Conservation (phyloP, 1,140 invertebrate genomes). For the Palaemon carinicauda region DNA sequence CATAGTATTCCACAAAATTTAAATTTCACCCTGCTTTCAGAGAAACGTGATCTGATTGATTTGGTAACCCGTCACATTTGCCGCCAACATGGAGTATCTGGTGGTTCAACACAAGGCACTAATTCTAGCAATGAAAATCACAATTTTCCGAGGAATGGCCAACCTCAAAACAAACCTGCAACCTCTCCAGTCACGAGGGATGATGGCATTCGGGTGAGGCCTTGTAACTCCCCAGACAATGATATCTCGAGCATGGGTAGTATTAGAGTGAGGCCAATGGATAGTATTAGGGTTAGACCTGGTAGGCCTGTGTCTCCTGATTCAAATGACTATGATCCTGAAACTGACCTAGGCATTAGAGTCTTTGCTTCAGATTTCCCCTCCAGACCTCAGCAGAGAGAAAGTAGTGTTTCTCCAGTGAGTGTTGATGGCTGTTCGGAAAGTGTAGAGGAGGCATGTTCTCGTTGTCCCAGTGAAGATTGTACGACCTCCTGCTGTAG, state of each 20-base stretch:
- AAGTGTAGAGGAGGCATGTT: conserved; percentile 13
- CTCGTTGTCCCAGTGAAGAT: conserved; percentile 33
- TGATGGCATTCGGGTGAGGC: conserved; percentile 30
- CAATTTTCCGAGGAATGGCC: neutral
- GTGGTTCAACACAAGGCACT: neutral
- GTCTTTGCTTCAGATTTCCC: conserved; percentile 22
- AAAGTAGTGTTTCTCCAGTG: conserved; percentile 14
- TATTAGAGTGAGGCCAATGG: conserved; percentile 30
- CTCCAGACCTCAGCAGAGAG: neutral
- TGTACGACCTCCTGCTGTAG: conserved; percentile 36
- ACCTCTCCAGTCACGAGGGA: neutral
- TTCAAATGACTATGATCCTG: conserved; percentile 4
- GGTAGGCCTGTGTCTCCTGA: neutral
- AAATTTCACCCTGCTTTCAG: neutral
- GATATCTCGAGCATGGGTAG: conserved; percentile 3
- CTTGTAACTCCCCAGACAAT: neutral
- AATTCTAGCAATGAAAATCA: neutral
- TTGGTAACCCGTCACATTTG: conserved; percentile 32
- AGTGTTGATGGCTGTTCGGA: conserved; percentile 3
- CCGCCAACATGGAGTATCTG: neutral
- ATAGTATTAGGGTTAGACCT: conserved; percentile 18
- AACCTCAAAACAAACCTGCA: neutral
- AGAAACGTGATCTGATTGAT: conserved; percentile 35
- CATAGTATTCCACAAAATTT: neutral
- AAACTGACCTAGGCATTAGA: conserved; percentile 25